Evolutionary conservation across 2,113 vertebrate genomes (phyloP), one percentile per base, ranked within the genome.

Genomic region (Aleadryas rufinucha): DNA sequence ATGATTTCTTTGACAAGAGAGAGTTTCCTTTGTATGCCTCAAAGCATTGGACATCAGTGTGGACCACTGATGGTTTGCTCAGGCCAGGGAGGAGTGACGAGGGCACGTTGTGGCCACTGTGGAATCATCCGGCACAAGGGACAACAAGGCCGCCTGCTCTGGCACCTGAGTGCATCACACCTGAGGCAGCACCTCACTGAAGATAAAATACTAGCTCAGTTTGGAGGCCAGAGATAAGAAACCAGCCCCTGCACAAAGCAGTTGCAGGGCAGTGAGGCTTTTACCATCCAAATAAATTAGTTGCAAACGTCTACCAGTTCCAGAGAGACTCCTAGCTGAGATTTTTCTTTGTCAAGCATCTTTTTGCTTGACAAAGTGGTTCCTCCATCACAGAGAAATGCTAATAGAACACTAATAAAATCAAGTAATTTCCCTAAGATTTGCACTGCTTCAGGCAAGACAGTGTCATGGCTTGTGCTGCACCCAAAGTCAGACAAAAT

Each of bases 91-190:
- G 30, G 31, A 35, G 9, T 0, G 9, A 60, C 30, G 27, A 68
- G 53, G 22, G 30, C 23, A 56, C 21, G 1, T 3, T 2, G 1
- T 31, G 68, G n/a, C 23, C 18, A 8, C 35, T 18, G 21, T 3
- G 11, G 42, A 20, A 16, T n/a, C 63, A 53, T 4, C 61, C 70
- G 57, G 64, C 33, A 26, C 27, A 1, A 19, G 24, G 59, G 30
- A 79, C 45, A 71, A 9, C 6, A 19, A 24, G 31, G 53, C 19
- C 0, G 0, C 35, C 28, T 30, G 28, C 39, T 33, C 35, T 45
- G 33, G 37, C 31, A 78, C 17, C 54, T 9, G 8, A 56, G 52
- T 47, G 77, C 90, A 64, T 74, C 78, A 22, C 56, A 27, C 35
- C 30, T 35, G 8, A 75, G 27, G 57, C 37, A 59, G 27, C 16